A percentile compares a stretch with the other conserved stretches of the same genome.
These are phyloP conservation scores for Zoroaster sp. DNA, from an alignment of 53 echinoderm and acorn worm species.

Conservation along the genomic window DNA sequence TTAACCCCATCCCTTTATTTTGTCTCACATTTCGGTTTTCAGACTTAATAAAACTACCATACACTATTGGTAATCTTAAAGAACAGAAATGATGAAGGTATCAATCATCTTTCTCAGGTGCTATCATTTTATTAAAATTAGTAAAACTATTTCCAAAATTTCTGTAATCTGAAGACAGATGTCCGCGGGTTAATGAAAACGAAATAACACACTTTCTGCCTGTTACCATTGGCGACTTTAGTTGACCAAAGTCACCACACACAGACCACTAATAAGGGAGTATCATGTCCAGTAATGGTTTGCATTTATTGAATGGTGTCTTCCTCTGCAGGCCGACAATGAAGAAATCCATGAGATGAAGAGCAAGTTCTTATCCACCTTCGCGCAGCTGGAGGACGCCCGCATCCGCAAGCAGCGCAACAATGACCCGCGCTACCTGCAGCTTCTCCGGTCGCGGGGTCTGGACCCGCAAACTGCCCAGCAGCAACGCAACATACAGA, in stretches of 20 bases:
- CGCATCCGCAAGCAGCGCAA: constrained; percentile 70
- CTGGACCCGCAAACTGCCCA: constrained; percentile 82
- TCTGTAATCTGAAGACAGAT: too few species aligned
- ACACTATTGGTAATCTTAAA: too few species aligned
- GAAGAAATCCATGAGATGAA: constrained; percentile 89
- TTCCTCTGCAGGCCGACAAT: constrained; percentile 76
- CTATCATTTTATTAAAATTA: too few species aligned
- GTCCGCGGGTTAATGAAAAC: too few species aligned
- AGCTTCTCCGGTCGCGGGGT: constrained; percentile 77
- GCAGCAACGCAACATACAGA: constrained; percentile 74
- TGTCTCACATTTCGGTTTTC: too few species aligned
- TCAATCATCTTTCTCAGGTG: too few species aligned
- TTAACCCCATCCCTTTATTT: neutral
- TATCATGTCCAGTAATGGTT: too few species aligned
- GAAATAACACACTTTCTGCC: neutral
- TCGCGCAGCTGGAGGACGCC: constrained; percentile 77
- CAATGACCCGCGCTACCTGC: constrained; percentile 87
- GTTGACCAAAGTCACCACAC: too few species aligned
- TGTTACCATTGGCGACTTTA: too few species aligned
- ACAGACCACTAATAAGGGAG: neutral
- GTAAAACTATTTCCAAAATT: too few species aligned
- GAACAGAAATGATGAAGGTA: too few species aligned
- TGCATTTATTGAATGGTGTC: neutral
- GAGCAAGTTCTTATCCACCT: constrained; percentile 75
- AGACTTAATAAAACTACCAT: too few species aligned